These are phyloP conservation scores for Rhinolophus sinicus DNA, from an alignment of 2,113 vertebrate genomes.

Conservation along the genomic window DNA sequence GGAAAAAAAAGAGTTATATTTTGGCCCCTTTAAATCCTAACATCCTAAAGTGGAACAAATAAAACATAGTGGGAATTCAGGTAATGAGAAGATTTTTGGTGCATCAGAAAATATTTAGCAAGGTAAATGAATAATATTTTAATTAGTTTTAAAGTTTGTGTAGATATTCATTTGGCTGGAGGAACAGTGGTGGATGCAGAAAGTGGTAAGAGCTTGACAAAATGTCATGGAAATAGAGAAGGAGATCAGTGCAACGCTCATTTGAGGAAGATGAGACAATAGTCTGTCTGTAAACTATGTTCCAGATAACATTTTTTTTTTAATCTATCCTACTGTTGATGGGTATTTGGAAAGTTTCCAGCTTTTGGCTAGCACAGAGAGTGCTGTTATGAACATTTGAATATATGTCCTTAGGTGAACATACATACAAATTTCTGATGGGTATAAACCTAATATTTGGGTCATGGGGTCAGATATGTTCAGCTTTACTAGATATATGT, in stretches of 20 bases:
- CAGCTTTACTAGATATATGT: background rate
- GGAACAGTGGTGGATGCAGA: background rate
- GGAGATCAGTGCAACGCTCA: background rate
- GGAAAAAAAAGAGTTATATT: background rate
- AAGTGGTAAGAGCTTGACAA: background rate
- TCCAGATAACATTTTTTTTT: background rate
- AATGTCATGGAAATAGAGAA: background rate
- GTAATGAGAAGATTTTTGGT: background rate
- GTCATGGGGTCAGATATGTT: background rate
- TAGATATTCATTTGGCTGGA: background rate
- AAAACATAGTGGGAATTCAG: background rate
- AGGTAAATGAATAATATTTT: background rate
- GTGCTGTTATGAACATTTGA: background rate
- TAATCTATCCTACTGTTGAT: background rate
- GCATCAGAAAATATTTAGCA: background rate
- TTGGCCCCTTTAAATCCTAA: background rate
- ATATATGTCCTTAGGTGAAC: background rate
- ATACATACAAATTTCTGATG: background rate
- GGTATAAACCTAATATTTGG: background rate
- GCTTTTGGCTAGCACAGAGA: background rate
- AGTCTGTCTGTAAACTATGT: background rate
- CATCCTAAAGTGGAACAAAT: background rate
- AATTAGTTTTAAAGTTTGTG: background rate
- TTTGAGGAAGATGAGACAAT: background rate
- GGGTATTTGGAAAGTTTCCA: conserved; percentile 33